These are phyloP conservation scores for Petrocephalus zakoni DNA, from an alignment of 2,113 vertebrate genomes.

Conservation along the genomic window DNA sequence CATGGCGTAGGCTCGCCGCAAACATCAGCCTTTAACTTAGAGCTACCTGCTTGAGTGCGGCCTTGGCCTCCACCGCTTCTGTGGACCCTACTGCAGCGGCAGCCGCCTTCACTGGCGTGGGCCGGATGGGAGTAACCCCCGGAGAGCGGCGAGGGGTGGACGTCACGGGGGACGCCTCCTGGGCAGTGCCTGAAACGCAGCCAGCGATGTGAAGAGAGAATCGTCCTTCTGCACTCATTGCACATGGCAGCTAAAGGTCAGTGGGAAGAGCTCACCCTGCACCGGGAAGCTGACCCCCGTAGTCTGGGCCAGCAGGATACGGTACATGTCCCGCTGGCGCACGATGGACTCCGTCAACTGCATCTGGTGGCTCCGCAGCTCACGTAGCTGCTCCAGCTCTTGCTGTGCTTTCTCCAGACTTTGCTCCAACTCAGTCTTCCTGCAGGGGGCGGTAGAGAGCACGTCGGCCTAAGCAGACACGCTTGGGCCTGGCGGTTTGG, in stretches of 20 bases:
- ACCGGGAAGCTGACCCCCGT: slow-evolving; percentile 79
- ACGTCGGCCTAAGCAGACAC: neutral
- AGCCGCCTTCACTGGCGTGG: slow-evolving; percentile 65
- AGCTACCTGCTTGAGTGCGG: slow-evolving; percentile 87
- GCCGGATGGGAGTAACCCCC: slow-evolving; percentile 58
- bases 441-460: slow-evolving; percentile 35
- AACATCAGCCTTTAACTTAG: neutral
- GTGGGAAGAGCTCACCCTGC: slow-evolving; percentile 58
- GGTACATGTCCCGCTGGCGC: slow-evolving; percentile 94
- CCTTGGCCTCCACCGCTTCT: slow-evolving; percentile 77
- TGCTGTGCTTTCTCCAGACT: slow-evolving; percentile 64
- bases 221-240: neutral
- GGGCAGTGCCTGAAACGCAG: slow-evolving; percentile 46
- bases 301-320: slow-evolving; percentile 80
- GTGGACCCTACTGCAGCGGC: slow-evolving; percentile 57
- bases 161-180: slow-evolving; percentile 53
- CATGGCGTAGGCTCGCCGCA: neutral
- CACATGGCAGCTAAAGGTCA: neutral
- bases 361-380: slow-evolving; percentile 80
- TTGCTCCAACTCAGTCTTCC: slow-evolving; percentile 72
- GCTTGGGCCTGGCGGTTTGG: neutral
- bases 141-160: slow-evolving; percentile 64
- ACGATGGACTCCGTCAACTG: slow-evolving; percentile 83
- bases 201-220: neutral
- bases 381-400: slow-evolving; percentile 75